Evolutionary conservation across 1,140 invertebrate genomes (phyloP), one percentile per base, ranked within the genome.

Genomic region (Samia ricini): DNA sequence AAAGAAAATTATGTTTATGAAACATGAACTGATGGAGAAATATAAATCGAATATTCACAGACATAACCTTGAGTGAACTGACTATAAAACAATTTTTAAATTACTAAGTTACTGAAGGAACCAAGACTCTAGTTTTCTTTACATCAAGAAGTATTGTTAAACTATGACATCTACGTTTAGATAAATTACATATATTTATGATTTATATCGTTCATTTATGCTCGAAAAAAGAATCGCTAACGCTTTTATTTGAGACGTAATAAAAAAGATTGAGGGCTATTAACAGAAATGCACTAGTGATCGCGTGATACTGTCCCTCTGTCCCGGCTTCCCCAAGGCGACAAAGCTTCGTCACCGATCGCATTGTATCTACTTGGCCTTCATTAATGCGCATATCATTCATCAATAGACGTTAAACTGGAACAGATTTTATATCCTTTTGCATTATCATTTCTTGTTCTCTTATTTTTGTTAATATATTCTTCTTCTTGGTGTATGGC

Each of bases 211-310:
- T 29, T 29, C 6, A 29, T 29, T 29, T 29, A 29, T 5, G 6
- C 10, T 2, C 1, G 10, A 15, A 42, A 12, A 42, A 15, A 21
- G 10, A 59, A 33, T 42, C 65, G 65, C 61, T 64, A 19, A 24
- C 52, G 54, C 52, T 33, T 51, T 15, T 48, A 24, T 8, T 22
- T 33, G 22, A 54, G 18, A 48, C 21, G 24, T 22, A 20, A 7
- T 22, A 56, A 66, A 23, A 58, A 62, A 66, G 23, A 66, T 71
- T 60, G 49, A 66, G 63, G 49, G 56, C 76, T 74, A 78, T 78
- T 81, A 81, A 79, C 77, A 75, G 74, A 83, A 80, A 82, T 76
- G 70, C 72, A 77, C 66, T 61, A 72, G 75, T 69, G 77, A 79
- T 83, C 71, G 77, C 64, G 60, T 71, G 76, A 82, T 81, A 85